Base-by-base conservation (phyloP, 2,113 vertebrate genomes). In the Corvus hawaiiensis region DNA sequence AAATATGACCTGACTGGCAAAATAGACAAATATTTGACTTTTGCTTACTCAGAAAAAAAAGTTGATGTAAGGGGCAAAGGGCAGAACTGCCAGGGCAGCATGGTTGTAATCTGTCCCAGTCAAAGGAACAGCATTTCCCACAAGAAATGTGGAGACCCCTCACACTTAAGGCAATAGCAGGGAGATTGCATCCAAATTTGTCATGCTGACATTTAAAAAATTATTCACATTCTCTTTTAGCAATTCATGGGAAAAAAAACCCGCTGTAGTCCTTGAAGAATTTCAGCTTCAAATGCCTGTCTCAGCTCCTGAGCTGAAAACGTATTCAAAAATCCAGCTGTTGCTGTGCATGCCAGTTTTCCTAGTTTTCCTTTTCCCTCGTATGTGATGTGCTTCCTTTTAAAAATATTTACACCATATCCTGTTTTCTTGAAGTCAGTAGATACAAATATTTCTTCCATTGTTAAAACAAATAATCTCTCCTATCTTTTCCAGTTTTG, bases 361-460 rank as follows among this genome's bases (percentile, higher is more conserved):
- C 30, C 48, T 49, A 59, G 62, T 44, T 63, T 88, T 92, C 79
- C 76, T 66, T 79, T 69, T 83, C 33, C 80, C 44, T 64, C 0
- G 1, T 71, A 73, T 51, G 18, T 58, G 63, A 43, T 22, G 5
- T 49, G 13, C 62, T 95, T 95, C 84, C 91, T 76, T 78, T 91
- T 55, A 1, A 3, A 88, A 95, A 86, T 23, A 61, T 71, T 90
- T 83, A 5, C 2, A 52, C 35, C 11, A 15, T 80, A 87, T 97
- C 96, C 89, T 93, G 80, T 96, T 93, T 96, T 82, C 62, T 68
- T 76, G 20, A 87, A 71, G 59, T 44, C 35, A 22, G 32, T 56
- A 74, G 30, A 19, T 62, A 41, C 12, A 90, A 90, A 52, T 84
- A 51, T 64, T 71, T 84, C 32, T 82, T 48, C 61, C 9, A 14